phyloP scores from a whole-genome alignment of 2,888 invertebrate species.

The Sepiola atlantica region DNA sequence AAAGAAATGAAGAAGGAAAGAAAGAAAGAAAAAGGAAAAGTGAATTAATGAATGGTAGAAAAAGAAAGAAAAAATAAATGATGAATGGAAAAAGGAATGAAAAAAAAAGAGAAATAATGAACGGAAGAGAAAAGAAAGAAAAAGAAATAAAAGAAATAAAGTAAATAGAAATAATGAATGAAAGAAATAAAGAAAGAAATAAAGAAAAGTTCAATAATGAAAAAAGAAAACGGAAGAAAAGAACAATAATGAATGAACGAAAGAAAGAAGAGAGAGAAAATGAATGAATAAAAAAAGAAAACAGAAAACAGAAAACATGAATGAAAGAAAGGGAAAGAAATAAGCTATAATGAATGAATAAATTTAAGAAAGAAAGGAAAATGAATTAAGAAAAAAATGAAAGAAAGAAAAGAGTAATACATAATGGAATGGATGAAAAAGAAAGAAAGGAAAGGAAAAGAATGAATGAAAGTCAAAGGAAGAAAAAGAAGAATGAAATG shows the following conservation, averaged over 20 bases:
- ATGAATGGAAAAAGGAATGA: not conserved
- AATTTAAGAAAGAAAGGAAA: too few relatives aligned
- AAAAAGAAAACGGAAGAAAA: not conserved
- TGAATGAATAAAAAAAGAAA: not conserved
- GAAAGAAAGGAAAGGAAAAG: too few relatives aligned
- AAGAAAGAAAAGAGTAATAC: not conserved
- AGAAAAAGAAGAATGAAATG: too few relatives aligned
- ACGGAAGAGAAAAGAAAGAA: not conserved
- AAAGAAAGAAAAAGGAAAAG: not conserved
- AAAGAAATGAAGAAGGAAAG: not conserved
- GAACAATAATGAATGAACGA: not conserved
- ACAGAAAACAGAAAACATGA: not conserved
- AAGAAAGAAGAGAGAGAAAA: too few relatives aligned
- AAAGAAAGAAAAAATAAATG: not conserved
- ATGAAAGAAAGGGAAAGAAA: not conserved
- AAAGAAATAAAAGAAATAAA: not conserved
- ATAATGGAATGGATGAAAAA: too few relatives aligned
- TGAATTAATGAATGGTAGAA: too few relatives aligned
- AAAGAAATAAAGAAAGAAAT: too few relatives aligned
- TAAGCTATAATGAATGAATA: too few relatives aligned
- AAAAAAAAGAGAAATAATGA: not conserved
- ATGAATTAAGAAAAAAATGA: not conserved
- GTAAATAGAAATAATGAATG: too few relatives aligned
- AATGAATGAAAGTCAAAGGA: too few relatives aligned
- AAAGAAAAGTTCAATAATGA: not conserved